Evolutionary conservation across 2,797 vertebrate species (phyloP).

Genomic region (Mus minutoides): DNA sequence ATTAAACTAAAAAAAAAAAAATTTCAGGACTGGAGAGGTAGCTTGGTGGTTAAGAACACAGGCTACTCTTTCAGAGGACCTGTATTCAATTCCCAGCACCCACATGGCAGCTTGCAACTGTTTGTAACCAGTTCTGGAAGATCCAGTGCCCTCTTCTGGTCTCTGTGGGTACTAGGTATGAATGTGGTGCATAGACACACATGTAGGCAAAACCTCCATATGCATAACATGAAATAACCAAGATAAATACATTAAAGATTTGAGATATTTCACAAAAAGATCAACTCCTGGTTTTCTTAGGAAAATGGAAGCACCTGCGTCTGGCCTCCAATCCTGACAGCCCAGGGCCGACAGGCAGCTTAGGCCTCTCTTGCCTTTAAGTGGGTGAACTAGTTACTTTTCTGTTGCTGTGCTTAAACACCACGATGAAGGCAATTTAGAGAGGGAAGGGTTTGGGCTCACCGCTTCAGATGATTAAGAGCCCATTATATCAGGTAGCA

Average conservation of each 20-base stretch:
- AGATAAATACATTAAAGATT: conserved; percentile 23
- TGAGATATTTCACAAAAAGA: conserved; percentile 22
- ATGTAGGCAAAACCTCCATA: background rate
- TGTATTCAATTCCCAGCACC: background rate
- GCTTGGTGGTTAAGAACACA: background rate
- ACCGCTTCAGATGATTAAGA: background rate
- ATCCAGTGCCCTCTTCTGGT: background rate
- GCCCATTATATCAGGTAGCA: background rate
- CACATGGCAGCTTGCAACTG: background rate
- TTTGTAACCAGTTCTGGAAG: background rate
- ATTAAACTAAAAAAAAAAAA: background rate
- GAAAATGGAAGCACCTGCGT: background rate
- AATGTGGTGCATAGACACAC: background rate
- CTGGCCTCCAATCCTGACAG: background rate
- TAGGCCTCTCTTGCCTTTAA: background rate
- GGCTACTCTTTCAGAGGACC: background rate
- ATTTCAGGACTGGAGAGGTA: background rate
- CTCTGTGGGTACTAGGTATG: background rate
- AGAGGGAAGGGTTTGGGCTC: background rate
- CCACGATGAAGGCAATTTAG: background rate
- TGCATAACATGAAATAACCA: background rate
- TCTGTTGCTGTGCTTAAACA: background rate
- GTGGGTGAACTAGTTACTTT: background rate
- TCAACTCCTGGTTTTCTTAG: background rate
- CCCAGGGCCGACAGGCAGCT: background rate